Evolutionary conservation across 2,113 vertebrate genomes (phyloP), one percentile per base, ranked within the genome.

Genomic region (Ardeotis arabs): DNA sequence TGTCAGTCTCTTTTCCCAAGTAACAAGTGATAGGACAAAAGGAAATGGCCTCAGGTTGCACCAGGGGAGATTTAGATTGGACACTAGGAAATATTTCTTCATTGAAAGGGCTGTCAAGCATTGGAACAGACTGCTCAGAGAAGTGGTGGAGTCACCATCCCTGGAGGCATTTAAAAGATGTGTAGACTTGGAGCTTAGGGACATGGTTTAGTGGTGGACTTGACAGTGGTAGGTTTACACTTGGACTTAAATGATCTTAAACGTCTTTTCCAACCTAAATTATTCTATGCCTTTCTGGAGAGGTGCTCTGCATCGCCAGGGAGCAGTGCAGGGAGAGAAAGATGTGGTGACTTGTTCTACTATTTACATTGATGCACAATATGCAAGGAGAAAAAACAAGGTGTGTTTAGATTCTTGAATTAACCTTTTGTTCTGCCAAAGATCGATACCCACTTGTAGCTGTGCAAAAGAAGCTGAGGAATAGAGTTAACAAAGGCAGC

Each of bases 271-370:
- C n/a, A 62, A n/a, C 6, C 14, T 10, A 64, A 78, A 58, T 11
- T 4, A 45, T 37, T 52, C 58, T n/a, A 4, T 12, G 18, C 8
- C 14, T 75, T 87, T 85, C 59, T 49, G 45, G 29, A 80, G 33
- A 33, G 0, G 2, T 39, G 14, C 5, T 73, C 29, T 1, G 3
- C 12, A 31, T 44, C 0, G 1, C 6, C 1, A 1, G 28, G 19
- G 6, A 52, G 33, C 13, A 60, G 21, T 21, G 17, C 17, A 77
- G 12, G 18, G 24, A 69, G 14, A 55, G 58, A 68, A 92, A 45
- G 23, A n/a, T 8, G 28, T 1, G 27, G 13, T 44, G 55, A 53
- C 0, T 5, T 59, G 2, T 41, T 73, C 35, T 83, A 52, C 44
- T 84, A 19, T 55, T 74, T 91, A 23, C 47, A 16, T 13, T 16